phyloP scores from a whole-genome alignment of 2,113 vertebrate species.

The Pseudonaja textilis region DNA sequence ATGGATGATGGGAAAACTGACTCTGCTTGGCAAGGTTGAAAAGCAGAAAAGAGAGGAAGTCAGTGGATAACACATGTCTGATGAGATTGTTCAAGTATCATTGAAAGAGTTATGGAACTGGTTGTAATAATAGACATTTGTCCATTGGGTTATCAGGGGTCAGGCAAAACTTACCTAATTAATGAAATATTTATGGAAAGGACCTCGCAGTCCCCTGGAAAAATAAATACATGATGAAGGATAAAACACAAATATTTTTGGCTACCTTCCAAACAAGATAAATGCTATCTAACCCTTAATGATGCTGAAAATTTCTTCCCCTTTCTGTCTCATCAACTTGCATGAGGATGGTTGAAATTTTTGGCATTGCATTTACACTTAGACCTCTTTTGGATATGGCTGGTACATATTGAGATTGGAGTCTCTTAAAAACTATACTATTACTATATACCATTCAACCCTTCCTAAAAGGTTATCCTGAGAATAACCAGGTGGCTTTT shows the following conservation, averaged over 20 bases:
- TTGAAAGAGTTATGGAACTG: not conserved
- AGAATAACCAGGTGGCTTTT: not conserved
- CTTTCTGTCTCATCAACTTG: not conserved
- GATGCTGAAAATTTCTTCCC: not conserved
- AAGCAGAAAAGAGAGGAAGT: not conserved
- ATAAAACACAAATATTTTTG: not conserved
- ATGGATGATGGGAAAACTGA: not conserved
- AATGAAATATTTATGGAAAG: not conserved
- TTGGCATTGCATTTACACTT: not conserved
- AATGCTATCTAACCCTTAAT: not conserved
- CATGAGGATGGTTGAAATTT: not conserved
- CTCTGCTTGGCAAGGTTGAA: not conserved
- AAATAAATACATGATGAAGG: not conserved
- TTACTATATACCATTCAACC: not conserved
- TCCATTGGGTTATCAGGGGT: not conserved
- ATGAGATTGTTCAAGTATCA: not conserved
- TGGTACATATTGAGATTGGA: not conserved
- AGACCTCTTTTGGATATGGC: not conserved
- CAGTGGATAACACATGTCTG: not conserved
- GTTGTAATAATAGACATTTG: not conserved
- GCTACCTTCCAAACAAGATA: not conserved
- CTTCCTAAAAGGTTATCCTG: not conserved
- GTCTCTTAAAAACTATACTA: not conserved
- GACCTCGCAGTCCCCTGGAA: not conserved
- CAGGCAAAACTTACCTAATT: not conserved